Evolutionary conservation across 2,888 invertebrate genomes (phyloP), one percentile per base, ranked within the genome.

Genomic region (Trissolcus japonicus): DNA sequence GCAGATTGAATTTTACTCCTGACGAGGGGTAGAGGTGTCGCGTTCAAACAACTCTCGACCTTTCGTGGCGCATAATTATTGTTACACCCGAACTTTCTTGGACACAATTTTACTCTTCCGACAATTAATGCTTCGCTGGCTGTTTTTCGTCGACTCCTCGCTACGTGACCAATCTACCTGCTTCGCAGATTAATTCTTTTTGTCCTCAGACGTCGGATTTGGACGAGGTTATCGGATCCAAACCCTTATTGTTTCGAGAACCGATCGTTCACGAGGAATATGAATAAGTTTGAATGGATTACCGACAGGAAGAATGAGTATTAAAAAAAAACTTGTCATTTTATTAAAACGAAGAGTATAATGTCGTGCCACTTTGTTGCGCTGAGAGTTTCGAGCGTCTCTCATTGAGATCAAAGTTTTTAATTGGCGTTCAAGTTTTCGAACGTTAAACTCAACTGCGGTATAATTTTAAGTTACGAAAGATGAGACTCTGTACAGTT

Each of bases 121-220:
- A 35, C 69, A 69, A 69, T 76, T 69, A 76, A 76, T 76, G 69
- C 68, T 56, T 55, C 56, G 43, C 48, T 41, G 54, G 59, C 75
- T 62, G 75, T 68, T 74, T 74, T 74, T 67, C 51, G 11, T 51
- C 65, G 57, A 56, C 60, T 62, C 29, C 40, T 50, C 60, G 29
- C 59, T 29, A 75, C 75, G 75, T 75, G 75, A 62, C 75, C 68
- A 75, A 76, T 76, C 75, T 76, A 55, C 43, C 69, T 50, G 43
- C 35, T 35, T 61, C 29, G 51, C 16, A 43, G 65, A 69, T 69
- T 69, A 69, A 76, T 63, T 69, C 73, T 66, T 76, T 76, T 51
- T 69, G 69, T 59, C 60, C 75, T 75, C 29, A 63, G 63, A 59
- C 17, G 16, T 21, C 17, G 53, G 35, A 66, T 74, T 61, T 41